Evolutionary conservation across 2,797 vertebrate genomes (phyloP), one percentile per base, ranked within the genome.

Genomic region (Macroramphosus scolopax): DNA sequence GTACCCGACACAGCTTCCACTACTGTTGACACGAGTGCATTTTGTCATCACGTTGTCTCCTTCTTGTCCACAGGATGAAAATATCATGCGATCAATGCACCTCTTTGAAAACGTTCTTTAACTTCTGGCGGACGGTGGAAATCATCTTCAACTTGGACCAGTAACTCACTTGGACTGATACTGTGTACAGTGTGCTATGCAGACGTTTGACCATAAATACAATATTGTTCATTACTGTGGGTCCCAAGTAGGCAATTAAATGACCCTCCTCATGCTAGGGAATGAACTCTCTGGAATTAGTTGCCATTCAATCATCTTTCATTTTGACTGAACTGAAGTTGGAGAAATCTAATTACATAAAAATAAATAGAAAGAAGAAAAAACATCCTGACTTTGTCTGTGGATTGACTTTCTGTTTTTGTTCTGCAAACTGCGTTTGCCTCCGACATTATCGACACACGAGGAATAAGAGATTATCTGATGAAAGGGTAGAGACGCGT

Each of bases 71-170:
- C 89, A 99, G 96, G 97, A 99, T 81, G 96, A 99, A 84, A 99
- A 99, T 77, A 99, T 99, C 87, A 99, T 99, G 97, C 88, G 90
- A 84, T 99, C 97, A 61, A 98, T 99, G 97, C 95, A 98, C 85
- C 95, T 99, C 82, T 99, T 99, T 80, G 97, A 99, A 90, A 98
- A 98, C n/a, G 91, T 98, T 78, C 97, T 99, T 88, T 99, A 95
- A 92, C 80, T 81, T 78, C 74, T 61, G 61, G 47, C 71, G 44
- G 67, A 74, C 54, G 7, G 67, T 2, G 73, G 53, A 55, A 40
- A 31, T n/a, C n/a, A n/a, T n/a, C n/a, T n/a, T n/a, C n/a, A n/a
- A n/a, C n/a, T n/a, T 29, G 14, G 52, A 54, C 46, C 57, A 75
- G 50, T 87, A 63, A 75, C 79, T 67, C 76, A 56, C 66, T 87